Conservation (phyloP, 2,888 invertebrate genomes). For the Drosophila koepferae region DNA sequence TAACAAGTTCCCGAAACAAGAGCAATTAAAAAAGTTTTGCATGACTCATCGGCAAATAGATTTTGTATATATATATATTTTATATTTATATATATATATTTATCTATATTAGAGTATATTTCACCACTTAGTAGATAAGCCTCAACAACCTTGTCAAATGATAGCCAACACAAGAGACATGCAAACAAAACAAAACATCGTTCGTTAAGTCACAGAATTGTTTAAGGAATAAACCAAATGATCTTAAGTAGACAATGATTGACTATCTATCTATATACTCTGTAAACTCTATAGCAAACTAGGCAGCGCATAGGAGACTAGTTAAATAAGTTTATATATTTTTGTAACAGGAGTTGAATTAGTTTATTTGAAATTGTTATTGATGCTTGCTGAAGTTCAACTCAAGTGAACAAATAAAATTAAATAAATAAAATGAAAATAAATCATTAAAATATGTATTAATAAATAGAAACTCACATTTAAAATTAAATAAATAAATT, state of each 20-base stretch:
- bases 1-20: background rate
- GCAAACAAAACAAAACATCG: slow-evolving; percentile 35
- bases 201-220: slow-evolving; percentile 4
- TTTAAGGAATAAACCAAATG: background rate
- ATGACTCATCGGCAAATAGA: slow-evolving; percentile 27
- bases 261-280: slow-evolving; percentile 15
- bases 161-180: slow-evolving; percentile 23
- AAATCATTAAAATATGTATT: too few relatives aligned
- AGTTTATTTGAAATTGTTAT: background rate
- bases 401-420: too few relatives aligned
- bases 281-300: background rate
- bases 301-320: background rate
- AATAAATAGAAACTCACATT: too few relatives aligned
- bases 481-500: too few relatives aligned
- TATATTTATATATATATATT: background rate
- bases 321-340: background rate
- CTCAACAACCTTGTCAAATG: slow-evolving; percentile 18
- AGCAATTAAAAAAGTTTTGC: background rate
- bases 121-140: slow-evolving; percentile 32
- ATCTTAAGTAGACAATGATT: background rate
- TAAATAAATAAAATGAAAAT: too few relatives aligned
- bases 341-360: background rate
- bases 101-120: background rate
- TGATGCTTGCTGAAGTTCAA: too few relatives aligned
- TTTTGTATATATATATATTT: background rate